phyloP scores from a whole-genome alignment of 2,888 invertebrate genomes.

The Lutraria lutraria region DNA sequence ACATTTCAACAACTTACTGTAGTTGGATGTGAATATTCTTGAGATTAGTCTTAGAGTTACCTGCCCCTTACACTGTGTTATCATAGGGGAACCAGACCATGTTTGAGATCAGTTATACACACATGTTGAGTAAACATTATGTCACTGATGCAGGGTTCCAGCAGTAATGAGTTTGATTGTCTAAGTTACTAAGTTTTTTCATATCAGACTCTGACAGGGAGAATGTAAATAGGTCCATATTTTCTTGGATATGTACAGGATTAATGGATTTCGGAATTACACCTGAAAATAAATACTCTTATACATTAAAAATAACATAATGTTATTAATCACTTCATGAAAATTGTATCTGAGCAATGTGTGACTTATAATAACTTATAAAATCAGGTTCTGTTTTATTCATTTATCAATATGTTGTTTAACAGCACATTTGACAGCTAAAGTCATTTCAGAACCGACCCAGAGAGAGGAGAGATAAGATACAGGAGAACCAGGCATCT shows the following conservation, averaged over 20 bases:
- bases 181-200: slow-evolving; percentile 76
- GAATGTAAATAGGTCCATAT: slow-evolving; percentile 86
- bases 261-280: slow-evolving; percentile 87
- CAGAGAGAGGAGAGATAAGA: too few species aligned
- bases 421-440: too few species aligned
- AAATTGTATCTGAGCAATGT: not conserved
- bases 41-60: too few species aligned
- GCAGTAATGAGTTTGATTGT: slow-evolving; percentile 83
- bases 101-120: not conserved
- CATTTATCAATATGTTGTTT: too few species aligned
- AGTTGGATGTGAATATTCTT: too few species aligned
- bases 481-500: too few species aligned
- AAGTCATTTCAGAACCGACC: too few species aligned
- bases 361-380: too few species aligned
- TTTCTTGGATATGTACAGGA: slow-evolving; percentile 83
- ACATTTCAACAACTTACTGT: too few species aligned
- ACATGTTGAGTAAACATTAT: not conserved
- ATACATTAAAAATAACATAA: not conserved
- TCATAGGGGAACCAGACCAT: not conserved
- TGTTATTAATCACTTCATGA: not conserved
- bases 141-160: slow-evolving; percentile 82
- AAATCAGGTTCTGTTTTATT: too few species aligned
- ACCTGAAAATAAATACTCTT: slow-evolving; percentile 74
- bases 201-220: slow-evolving; percentile 82
- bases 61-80: too few species aligned